Evolutionary conservation across 2,888 invertebrate genomes (phyloP), one percentile per base, ranked within the genome.

Genomic region (Melolontha melolontha): DNA sequence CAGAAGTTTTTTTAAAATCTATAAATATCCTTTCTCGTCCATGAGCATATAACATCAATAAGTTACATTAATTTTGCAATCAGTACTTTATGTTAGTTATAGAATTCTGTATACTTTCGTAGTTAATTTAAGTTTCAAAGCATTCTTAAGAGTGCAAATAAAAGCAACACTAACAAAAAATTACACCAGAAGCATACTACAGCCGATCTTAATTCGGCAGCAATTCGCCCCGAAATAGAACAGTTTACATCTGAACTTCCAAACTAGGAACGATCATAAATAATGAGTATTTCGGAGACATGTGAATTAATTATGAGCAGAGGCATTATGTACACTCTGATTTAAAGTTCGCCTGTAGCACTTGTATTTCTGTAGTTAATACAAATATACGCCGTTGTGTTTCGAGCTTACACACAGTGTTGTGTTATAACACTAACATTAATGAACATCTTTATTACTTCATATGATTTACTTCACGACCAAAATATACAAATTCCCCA

Each of bases 201-300:
- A 1, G 44, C n/a, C 8, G 27, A 44, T 42, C 44, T 22, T 7
- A 42, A 42, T 44, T 57, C 27, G 57, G 27, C 41, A 57, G 27
- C 57, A 44, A 57, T 57, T 57, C 57, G 14, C 22, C 14, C 29
- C 39, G 49, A 57, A 57, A 27, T 40, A 51, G 22, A 34, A 57
- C 27, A 57, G 42, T 57, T 57, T 29, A 22, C 44, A 57, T 27
- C 57, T 34, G n/a, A 27, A 27, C 27, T 44, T 57, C 42, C 17
- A 42, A 52, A 22, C 44, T 39, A 54, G 52, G 51, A 54, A 54
- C 54, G 54, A 67, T 68, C 68, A 66, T 70, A 70, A 70, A 70
- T 70, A 70, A 70, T 70, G 70, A 70, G 62, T 47, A 65, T 66
- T 63, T 68, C 66, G 70, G 68, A 57, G 68, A 68, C 68, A 67